Conservation (phyloP, 2,888 invertebrate species). For the Drosophila incognita region DNA sequence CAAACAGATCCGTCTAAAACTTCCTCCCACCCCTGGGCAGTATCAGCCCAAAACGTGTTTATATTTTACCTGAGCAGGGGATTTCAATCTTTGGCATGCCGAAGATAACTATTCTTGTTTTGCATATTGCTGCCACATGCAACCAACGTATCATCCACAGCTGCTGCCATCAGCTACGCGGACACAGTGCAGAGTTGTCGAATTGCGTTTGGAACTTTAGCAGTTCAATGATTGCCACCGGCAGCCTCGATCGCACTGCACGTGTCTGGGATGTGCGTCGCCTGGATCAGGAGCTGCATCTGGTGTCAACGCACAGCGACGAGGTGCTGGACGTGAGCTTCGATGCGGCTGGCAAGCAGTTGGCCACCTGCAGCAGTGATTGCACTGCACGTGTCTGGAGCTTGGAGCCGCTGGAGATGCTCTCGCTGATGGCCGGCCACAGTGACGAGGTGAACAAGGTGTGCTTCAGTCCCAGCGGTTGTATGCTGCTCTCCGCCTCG, state of each 20-base stretch:
- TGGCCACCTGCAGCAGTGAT: slow-evolving; percentile 92
- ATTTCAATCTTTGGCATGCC: not conserved
- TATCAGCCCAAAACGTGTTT: not conserved
- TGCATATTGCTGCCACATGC: not conserved
- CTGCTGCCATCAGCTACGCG: slow-evolving; percentile 87
- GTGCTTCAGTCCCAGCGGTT: slow-evolving; percentile 92
- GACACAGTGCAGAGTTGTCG: slow-evolving; percentile 89
- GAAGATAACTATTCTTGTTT: not conserved
- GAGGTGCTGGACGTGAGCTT: slow-evolving; percentile 92
- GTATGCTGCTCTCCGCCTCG: slow-evolving; percentile 90
- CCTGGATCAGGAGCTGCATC: slow-evolving; percentile 86
- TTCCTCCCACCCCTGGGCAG: not conserved
- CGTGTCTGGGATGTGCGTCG: slow-evolving; percentile 89
- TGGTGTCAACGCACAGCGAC: slow-evolving; percentile 88
- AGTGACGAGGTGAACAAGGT: slow-evolving; percentile 90
- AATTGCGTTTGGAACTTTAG: slow-evolving; percentile 90
- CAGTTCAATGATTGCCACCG: slow-evolving; percentile 88
- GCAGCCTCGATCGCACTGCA: slow-evolving; percentile 90
- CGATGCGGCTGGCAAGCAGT: slow-evolving; percentile 89
- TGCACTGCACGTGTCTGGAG: slow-evolving; percentile 90
- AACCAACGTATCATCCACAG: slow-evolving; percentile 80
- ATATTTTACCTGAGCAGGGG: not conserved
- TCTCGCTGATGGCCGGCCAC: slow-evolving; percentile 88
- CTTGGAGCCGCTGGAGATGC: slow-evolving; percentile 66
- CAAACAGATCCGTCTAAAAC: not conserved